phyloP scores from a whole-genome alignment of 92 coral and sea anemone genomes.

The Phymanthus crucifer region DNA sequence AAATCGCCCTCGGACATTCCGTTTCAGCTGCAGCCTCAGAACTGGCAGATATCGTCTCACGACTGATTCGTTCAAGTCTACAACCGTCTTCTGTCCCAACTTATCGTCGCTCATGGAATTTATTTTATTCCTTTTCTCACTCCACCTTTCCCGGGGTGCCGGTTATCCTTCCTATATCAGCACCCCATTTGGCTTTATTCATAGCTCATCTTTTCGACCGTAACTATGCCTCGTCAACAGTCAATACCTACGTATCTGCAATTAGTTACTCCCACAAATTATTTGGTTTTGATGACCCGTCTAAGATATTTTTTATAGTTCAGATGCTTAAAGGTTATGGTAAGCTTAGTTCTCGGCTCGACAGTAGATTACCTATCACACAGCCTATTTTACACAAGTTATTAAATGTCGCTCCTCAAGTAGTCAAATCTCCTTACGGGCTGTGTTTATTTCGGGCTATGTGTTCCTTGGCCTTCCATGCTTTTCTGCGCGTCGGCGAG shows the following conservation, averaged over 20 bases:
- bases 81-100: too few relatives aligned
- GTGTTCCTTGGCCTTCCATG: too few relatives aligned
- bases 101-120: too few relatives aligned
- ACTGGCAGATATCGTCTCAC: too few relatives aligned
- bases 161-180: constrained; percentile 36
- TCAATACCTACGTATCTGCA: constrained; percentile 36
- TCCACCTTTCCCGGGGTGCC: constrained; percentile 10
- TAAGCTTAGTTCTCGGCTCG: constrained; percentile 35
- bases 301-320: constrained; percentile 42
- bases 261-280: constrained; percentile 46
- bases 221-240: too few relatives aligned
- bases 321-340: constrained; percentile 66
- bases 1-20: too few relatives aligned
- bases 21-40: too few relatives aligned
- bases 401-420: constrained; percentile 2
- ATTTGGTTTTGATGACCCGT: constrained; percentile 40
- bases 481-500: constrained; percentile 26
- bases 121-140: too few relatives aligned
- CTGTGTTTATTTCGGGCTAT: constrained; percentile 27
- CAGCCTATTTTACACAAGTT: background rate
- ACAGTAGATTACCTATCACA: constrained; percentile 11
- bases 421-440: background rate
- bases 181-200: constrained; percentile 44
- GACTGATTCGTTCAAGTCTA: too few relatives aligned
- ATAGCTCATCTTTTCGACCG: constrained; percentile 48